Evolutionary conservation across 2,113 vertebrate genomes (phyloP).

Genomic region (Entomyzon cyanotis): DNA sequence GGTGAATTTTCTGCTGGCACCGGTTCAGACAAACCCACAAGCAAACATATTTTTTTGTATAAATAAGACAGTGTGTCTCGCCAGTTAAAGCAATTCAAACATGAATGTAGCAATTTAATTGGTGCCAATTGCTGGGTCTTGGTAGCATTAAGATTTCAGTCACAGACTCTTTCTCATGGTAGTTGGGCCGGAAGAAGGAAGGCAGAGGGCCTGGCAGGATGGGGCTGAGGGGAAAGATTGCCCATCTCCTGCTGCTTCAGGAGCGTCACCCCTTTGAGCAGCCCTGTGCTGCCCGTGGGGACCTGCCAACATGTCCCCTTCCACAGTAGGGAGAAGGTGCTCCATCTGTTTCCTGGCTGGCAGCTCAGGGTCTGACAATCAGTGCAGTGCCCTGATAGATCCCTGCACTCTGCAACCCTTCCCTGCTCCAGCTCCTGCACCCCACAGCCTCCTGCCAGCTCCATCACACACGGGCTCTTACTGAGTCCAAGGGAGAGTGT

Average conservation of each 20-base stretch:
- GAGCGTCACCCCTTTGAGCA: fast-evolving
- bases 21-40: conserved; percentile 70
- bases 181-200: neutral
- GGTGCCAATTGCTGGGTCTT: conserved; percentile 72
- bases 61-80: conserved; percentile 78
- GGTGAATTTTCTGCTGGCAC: conserved; percentile 64
- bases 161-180: conserved; percentile 20
- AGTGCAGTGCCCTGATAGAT: neutral
- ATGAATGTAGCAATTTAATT: conserved; percentile 79
- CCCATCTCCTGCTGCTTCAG: neutral
- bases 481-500: fast-evolving
- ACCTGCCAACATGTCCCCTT: neutral
- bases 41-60: conserved; percentile 76
- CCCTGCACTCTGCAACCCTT: neutral
- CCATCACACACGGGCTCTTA: neutral
- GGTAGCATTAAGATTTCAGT: conserved; percentile 73
- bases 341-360: neutral
- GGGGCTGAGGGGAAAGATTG: neutral
- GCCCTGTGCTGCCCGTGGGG: neutral
- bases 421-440: neutral
- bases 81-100: conserved; percentile 78
- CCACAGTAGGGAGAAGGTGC: neutral
- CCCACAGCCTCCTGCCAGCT: neutral
- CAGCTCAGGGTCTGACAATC: neutral
- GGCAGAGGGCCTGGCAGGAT: neutral